Base-by-base conservation (phyloP, 1,140 invertebrate species). In the Palaemon carinicauda region DNA sequence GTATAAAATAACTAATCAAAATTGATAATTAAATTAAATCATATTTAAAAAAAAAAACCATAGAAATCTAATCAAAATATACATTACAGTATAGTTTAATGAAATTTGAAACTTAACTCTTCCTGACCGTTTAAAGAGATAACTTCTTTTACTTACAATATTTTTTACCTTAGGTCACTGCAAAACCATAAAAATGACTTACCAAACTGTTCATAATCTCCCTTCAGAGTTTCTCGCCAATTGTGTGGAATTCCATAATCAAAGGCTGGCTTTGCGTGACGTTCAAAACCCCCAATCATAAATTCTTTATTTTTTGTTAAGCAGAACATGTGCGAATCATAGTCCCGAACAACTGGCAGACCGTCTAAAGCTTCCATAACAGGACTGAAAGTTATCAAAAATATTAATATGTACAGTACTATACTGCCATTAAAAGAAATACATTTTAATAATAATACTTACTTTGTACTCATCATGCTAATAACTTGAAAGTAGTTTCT, bases 321-420 rank as follows among this genome's bases (percentile, higher is more conserved):
- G 93, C 88, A 97, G 92, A 98, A 98, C 71, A 96, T 94, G 90
- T 95, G 93, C 0, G 96, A 96, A 92, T 99, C 98, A 84, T 96
- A 95, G 93, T 98, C 97, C 52, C 97, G 92, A 14, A 99, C 93
- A 87, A 98, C 97, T 93, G 91, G 87, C 92, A 90, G 78, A 15
- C 53, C 81, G 52, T 85, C 82, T 7, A 53, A 14, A 50, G 77
- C 86, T 75, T 88, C 88, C 56, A 71, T 21, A 56, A 78, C 79
- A n/a, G 90, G 94, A 94, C 94, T 91, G 96, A 96, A 73, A 94
- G 24, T 1, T 29, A n/a, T n/a, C 50, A 15, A 69, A 19, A 41
- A 1, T 7, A 9, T 41, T 9, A 9, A 41, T 41, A 9, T 41
- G 9, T 41, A 41, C 12, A 12, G 41, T 9, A 41, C 12, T 41